Base-by-base conservation (phyloP, 2,797 vertebrate genomes). In the Trichosurus vulpecula region DNA sequence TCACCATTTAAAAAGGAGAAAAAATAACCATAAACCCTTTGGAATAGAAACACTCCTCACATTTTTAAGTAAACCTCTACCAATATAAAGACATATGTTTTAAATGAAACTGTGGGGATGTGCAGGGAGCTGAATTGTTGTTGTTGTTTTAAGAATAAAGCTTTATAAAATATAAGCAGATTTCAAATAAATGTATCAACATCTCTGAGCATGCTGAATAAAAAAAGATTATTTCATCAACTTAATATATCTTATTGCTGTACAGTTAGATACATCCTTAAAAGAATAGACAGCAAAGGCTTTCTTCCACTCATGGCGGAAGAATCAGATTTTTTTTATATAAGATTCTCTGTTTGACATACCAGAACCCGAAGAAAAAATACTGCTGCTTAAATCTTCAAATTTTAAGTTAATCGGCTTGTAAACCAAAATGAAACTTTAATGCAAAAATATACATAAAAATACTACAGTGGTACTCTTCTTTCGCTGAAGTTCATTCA, bases 401-500 rank as follows among this genome's bases (percentile, higher is more conserved):
- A 55, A 90, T 5, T n/a, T 74, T 92, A 90, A 94, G 53, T 92
- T 93, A 92, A 92, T 93, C 8, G 31, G 90, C 5, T n/a, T 91
- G n/a, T 41, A 93, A 94, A 41, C 29, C 14, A 95, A 74, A 0
- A 87, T 87, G 41, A 87, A 87, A 51, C 41, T 87, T 87, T 51
- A 29, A 87, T 12, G 41, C 22, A 87, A 51, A 87, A 51, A 51
- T 27, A 87, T 87, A 27, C 74, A 87, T 47, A 51, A 51, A 87
- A 87, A 51, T 93, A 95, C 56, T 93, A 91, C 31, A 94, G 53
- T 91, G 91, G 58, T 91, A 91, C 52, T 92, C 58, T 94, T 95
- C 51, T 95, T 93, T 41, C 90, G 3, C 3, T 91, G 41, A 92
- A 47, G 95, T 97, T 94, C n/a, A 94, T 30, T 92, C 91, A 95